A percentile compares a stretch with the other conserved stretches of the same genome.
Conservation (phyloP, 2,113 vertebrate genomes). For the Chionomys nivalis region DNA sequence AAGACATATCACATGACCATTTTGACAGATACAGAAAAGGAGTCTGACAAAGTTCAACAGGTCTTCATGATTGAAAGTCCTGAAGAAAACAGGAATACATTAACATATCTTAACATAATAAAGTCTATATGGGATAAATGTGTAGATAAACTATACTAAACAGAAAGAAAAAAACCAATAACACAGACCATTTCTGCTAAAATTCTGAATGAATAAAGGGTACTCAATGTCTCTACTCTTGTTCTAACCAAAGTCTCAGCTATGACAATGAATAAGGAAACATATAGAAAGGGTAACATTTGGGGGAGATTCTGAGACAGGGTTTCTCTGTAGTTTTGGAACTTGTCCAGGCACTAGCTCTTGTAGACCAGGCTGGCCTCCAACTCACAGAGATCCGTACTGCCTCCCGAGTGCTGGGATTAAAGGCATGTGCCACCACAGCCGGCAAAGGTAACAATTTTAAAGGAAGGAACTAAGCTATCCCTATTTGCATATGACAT, state of each 20-base stretch:
- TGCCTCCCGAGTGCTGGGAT: too few species aligned
- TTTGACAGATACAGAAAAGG: background rate
- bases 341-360: too few species aligned
- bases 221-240: background rate
- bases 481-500: background rate
- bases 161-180: background rate
- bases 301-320: too few species aligned
- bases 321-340: too few species aligned
- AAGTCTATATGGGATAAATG: background rate
- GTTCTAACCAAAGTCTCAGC: background rate
- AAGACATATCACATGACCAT: background rate
- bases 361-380: too few species aligned
- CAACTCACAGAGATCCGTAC: too few species aligned
- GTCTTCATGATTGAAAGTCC: background rate
- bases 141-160: background rate
- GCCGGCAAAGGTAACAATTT: background rate
- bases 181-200: background rate
- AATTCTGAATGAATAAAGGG: background rate
- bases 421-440: too few species aligned
- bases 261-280: background rate
- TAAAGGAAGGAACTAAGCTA: background rate
- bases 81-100: background rate
- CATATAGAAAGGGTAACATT: background rate
- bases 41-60: background rate
- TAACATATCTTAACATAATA: background rate